A percentile compares a stretch with the other conserved stretches of the same genome.
These are phyloP conservation scores for Leptopilina boulardi DNA, from an alignment of 1,140 invertebrate species.

Conservation along the genomic window DNA sequence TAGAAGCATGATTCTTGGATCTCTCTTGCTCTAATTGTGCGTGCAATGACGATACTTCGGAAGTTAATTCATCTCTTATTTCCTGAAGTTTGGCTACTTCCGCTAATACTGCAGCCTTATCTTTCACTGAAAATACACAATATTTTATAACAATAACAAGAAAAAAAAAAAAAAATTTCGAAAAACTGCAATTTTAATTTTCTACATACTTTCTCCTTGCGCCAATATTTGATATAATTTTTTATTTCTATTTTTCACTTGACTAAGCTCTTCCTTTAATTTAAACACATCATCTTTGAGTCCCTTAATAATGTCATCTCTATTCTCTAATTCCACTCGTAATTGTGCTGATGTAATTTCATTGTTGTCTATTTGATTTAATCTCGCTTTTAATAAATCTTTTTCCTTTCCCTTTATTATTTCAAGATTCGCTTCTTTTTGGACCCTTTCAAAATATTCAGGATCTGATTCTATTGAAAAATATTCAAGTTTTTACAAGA, in stretches of 20 bases:
- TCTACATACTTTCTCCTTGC: slow-evolving; percentile 87
- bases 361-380: slow-evolving; percentile 74
- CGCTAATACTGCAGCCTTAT: slow-evolving; percentile 86
- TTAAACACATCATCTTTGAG: slow-evolving; percentile 80
- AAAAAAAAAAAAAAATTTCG: slow-evolving; percentile 30
- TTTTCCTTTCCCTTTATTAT: slow-evolving; percentile 82
- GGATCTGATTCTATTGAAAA: slow-evolving; percentile 71
- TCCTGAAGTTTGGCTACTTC: slow-evolving; percentile 84
- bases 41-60: slow-evolving; percentile 82
- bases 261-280: slow-evolving; percentile 81
- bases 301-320: slow-evolving; percentile 80
- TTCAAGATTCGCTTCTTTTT: slow-evolving; percentile 81
- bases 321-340: slow-evolving; percentile 81
- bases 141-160: slow-evolving; percentile 19
- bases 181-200: background rate
- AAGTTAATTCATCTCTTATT: slow-evolving; percentile 85
- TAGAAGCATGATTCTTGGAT: slow-evolving; percentile 82
- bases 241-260: slow-evolving; percentile 87
- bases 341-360: slow-evolving; percentile 78
- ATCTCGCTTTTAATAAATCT: slow-evolving; percentile 75
- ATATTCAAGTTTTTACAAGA: no score
- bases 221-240: slow-evolving; percentile 85
- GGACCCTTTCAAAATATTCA: slow-evolving; percentile 83
- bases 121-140: slow-evolving; percentile 77
- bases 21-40: slow-evolving; percentile 87